Evolutionary conservation across 2,113 vertebrate species (phyloP).

Genomic region (Catagonus wagneri): DNA sequence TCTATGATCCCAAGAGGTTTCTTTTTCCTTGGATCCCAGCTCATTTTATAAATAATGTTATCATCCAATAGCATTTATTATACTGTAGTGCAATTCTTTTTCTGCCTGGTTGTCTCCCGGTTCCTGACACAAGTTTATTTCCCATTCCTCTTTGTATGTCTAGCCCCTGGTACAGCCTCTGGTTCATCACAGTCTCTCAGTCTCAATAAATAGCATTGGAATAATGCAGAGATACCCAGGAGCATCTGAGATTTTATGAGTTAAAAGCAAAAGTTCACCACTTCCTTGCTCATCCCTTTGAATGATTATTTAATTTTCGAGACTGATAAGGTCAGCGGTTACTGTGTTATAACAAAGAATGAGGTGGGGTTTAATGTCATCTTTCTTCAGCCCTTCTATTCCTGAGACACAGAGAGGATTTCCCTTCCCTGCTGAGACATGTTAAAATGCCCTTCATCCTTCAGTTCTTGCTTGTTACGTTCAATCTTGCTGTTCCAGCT

Average conservation of each 20-base stretch:
- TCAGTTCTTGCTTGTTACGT: conserved; percentile 13
- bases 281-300: conserved; percentile 60
- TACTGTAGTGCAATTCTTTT: background rate
- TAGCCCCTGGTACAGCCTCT: background rate
- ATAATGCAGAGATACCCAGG: conserved; percentile 25
- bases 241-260: conserved; percentile 60
- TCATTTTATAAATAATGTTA: conserved; percentile 8
- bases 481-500: conserved; percentile 12
- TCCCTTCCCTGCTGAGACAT: background rate
- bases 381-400: background rate
- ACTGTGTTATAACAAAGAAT: conserved; percentile 49
- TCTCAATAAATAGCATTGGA: background rate
- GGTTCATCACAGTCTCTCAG: background rate
- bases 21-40: background rate
- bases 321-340: conserved; percentile 67
- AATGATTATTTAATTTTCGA: conserved; percentile 66
- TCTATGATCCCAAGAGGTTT: background rate
- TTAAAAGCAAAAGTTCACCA: conserved; percentile 72
- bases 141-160: background rate
- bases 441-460: conserved; percentile 43
- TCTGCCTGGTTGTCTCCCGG: background rate
- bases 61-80: background rate
- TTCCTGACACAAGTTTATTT: background rate
- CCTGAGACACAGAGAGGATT: background rate
- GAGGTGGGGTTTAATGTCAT: conserved; percentile 54